These are phyloP conservation scores for Proisotoma minuta DNA, from an alignment of 2,888 invertebrate species.

Conservation along the genomic window DNA sequence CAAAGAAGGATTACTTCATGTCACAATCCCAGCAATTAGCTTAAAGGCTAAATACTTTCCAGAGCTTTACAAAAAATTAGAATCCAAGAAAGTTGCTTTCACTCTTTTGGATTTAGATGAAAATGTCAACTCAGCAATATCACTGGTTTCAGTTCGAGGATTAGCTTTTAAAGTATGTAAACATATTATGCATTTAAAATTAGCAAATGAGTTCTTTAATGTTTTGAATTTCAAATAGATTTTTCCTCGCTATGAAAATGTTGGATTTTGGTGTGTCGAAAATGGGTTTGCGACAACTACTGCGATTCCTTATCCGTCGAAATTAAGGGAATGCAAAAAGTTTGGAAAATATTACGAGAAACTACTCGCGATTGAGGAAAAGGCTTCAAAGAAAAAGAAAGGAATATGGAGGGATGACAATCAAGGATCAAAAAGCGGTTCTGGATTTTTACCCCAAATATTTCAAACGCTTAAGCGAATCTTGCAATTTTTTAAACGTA, in stretches of 20 bases:
- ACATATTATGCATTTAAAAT: not conserved
- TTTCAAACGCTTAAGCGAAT: no score
- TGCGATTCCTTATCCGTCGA: conserved; percentile 3
- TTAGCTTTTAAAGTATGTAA: not conserved
- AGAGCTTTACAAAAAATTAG: not conserved
- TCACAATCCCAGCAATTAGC: not conserved
- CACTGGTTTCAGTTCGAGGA: not conserved
- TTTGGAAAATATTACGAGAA: conserved; percentile 2
- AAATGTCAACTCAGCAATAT: not conserved
- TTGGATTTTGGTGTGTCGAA: conserved; percentile 6
- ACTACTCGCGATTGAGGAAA: not conserved
- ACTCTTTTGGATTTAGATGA: not conserved
- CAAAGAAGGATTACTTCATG: not conserved
- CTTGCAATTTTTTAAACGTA: no score
- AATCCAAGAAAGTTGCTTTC: not conserved
- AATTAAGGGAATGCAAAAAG: not conserved
- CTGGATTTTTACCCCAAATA: no score
- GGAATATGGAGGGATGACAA: conserved; percentile 3
- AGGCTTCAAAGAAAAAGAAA: conserved; percentile 2
- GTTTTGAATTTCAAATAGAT: conserved; percentile 1
- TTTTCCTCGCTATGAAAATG: conserved; percentile 6
- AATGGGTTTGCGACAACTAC: conserved; percentile 12
- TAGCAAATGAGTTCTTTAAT: not conserved
- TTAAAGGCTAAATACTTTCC: conserved; percentile 4
- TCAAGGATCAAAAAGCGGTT: no score